phyloP scores from a whole-genome alignment of 2,113 vertebrate species.

The Pagrus major region DNA sequence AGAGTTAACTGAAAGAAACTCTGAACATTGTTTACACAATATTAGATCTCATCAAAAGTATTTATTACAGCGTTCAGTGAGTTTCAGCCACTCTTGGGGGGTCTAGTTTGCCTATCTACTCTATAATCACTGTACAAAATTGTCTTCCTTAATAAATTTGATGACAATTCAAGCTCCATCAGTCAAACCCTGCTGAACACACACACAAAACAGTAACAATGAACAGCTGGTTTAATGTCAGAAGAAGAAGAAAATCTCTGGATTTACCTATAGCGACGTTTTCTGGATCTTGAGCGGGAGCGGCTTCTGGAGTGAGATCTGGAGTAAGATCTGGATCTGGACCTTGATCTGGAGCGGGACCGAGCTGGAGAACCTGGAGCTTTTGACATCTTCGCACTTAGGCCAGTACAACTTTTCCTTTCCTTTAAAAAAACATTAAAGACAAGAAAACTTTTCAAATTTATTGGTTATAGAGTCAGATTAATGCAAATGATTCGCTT shows the following conservation, averaged over 20 bases:
- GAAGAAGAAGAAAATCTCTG: not conserved
- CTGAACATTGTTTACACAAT: not conserved
- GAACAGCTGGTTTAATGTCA: not conserved
- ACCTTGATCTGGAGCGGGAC: constrained; percentile 91
- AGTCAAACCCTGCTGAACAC: not conserved
- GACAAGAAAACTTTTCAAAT: constrained; percentile 9
- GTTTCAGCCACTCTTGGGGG: no score
- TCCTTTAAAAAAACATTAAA: constrained; percentile 26
- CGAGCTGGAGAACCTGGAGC: constrained; percentile 92
- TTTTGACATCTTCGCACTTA: constrained; percentile 90
- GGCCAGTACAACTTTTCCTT: constrained; percentile 56
- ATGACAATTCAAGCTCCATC: not conserved
- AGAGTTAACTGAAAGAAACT: not conserved
- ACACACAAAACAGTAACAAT: not conserved
- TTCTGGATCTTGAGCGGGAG: constrained; percentile 93
- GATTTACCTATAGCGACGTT: constrained; percentile 93
- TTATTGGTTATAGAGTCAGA: not conserved
- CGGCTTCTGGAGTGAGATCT: constrained; percentile 93
- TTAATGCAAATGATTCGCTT: not conserved
- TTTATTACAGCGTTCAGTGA: not conserved
- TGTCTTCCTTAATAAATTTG: not conserved
- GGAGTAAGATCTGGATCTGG: constrained; percentile 94
- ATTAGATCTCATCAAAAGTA: not conserved
- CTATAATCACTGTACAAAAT: not conserved
- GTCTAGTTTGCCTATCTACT: no score